Evolutionary conservation across 2,797 vertebrate genomes (phyloP).

Genomic region (Crotalus adamanteus): DNA sequence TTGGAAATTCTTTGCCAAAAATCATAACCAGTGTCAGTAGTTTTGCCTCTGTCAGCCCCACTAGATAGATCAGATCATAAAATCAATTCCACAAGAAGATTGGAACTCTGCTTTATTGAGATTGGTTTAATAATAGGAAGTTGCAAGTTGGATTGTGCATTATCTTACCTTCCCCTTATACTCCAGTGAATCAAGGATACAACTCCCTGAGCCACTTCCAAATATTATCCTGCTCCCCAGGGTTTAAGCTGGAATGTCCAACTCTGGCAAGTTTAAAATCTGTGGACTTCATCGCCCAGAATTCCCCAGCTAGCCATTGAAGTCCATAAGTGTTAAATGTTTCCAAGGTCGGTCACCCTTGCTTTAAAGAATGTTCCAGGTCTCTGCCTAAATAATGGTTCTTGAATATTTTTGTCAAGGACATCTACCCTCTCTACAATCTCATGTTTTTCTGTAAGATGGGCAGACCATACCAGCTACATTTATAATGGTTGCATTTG

Average conservation of each 20-base stretch:
- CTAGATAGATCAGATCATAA: background rate
- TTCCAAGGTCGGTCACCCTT: background rate
- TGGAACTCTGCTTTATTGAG: background rate
- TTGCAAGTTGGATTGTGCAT: background rate
- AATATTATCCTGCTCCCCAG: background rate
- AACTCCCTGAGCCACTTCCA: background rate
- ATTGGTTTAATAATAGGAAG: background rate
- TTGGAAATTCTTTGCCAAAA: fast-evolving
- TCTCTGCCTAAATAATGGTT: background rate
- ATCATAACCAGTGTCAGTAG: conserved; percentile 1
- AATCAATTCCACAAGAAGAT: background rate
- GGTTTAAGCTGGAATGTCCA: background rate
- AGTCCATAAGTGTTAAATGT: background rate
- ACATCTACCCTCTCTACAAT: background rate
- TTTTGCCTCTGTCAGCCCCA: background rate
- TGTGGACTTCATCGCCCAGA: background rate
- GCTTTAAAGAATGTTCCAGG: background rate
- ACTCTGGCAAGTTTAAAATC: background rate
- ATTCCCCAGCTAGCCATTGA: background rate
- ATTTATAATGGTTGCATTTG: background rate
- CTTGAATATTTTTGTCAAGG: background rate
- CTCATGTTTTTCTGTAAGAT: background rate
- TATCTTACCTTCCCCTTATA: background rate
- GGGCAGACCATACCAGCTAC: background rate
- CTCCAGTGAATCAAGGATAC: background rate